Percentiles rank a stretch among this genome's conserved stretches.
Conservation (phyloP, 2,797 vertebrate species). For the Pristis pectinata region DNA sequence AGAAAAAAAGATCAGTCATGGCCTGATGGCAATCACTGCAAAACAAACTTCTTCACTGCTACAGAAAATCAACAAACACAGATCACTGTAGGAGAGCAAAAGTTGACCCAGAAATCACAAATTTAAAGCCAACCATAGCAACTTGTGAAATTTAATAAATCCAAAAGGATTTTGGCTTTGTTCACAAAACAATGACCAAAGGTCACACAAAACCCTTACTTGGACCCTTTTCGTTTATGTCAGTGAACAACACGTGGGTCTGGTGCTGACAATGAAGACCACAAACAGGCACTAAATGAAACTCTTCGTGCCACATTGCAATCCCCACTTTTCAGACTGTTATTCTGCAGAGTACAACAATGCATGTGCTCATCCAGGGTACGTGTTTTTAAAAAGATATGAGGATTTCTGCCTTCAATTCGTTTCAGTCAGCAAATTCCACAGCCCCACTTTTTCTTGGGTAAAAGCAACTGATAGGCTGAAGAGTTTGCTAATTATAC, state of each 20-base stretch:
- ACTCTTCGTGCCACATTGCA: too few species aligned
- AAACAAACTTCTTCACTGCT: neutral
- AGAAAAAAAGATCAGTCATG: neutral
- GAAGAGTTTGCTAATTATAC: too few species aligned
- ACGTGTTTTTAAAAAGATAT: too few species aligned
- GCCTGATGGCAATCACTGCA: neutral
- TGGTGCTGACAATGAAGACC: neutral
- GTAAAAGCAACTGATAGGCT: too few species aligned
- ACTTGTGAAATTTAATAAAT: neutral
- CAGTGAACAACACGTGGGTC: neutral
- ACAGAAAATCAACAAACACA: too few species aligned
- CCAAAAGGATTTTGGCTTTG: neutral
- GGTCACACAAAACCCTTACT: neutral
- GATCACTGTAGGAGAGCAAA: neutral
- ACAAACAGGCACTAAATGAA: too few species aligned
- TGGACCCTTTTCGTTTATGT: neutral
- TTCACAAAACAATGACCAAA: neutral
- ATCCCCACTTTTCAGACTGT: too few species aligned
- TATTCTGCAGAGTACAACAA: too few species aligned
- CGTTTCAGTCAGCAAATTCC: too few species aligned
- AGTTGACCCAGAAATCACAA: neutral
- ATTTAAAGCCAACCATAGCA: neutral
- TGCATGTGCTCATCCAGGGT: too few species aligned
- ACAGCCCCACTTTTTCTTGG: too few species aligned
- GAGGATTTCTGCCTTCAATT: too few species aligned